Base-by-base conservation (phyloP, 1,140 invertebrate species). In the Agrilus planipennis region DNA sequence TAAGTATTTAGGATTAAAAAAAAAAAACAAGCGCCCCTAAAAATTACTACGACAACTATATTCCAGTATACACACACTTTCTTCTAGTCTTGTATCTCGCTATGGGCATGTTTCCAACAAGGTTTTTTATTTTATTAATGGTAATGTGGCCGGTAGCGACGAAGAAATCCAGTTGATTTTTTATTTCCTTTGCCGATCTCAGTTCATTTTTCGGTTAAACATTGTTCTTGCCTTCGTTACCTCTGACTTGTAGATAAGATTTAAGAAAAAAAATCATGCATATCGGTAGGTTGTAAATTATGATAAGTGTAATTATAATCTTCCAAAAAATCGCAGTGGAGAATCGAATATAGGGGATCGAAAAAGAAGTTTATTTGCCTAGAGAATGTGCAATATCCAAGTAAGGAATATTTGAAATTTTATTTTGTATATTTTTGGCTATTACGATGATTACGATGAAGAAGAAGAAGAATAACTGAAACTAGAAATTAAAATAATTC, bases 381-480 rank as follows among this genome's bases (percentile, higher is more conserved):
- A 41, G 23, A 36, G 11, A 36, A 21, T 50, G 52, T 57, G 53
- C 53, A 57, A 57, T 57, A 55, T 54, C 51, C 53, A 51, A 50
- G 40, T 41, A 38, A 47, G 19, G 18, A 28, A 25, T 15, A 20
- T 41, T 28, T 27, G 12, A 39, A 15, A n/a, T 22, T 40, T 17
- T 42, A 23, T 36, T 36, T 19, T n/a, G 44, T 55, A 53, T 55
- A 55, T 52, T 53, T 49, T 55, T 51, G 49, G 50, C 48, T n/a
- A n/a, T n/a, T n/a, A n/a, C n/a, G n/a, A n/a, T n/a, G n/a, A n/a
- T n/a, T n/a, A n/a, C n/a, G n/a, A n/a, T n/a, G n/a, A n/a, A n/a
- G n/a, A n/a, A n/a, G n/a, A n/a, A n/a, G n/a, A n/a, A n/a, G n/a
- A 48, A 52, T 48, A 47, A 50, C 47, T 42, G 51, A 46, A 46